Percentiles rank a stretch among this genome's conserved stretches.
These are phyloP conservation scores for Druon quercuslanigerum DNA, from an alignment of 1,140 invertebrate genomes.

Conservation along the genomic window DNA sequence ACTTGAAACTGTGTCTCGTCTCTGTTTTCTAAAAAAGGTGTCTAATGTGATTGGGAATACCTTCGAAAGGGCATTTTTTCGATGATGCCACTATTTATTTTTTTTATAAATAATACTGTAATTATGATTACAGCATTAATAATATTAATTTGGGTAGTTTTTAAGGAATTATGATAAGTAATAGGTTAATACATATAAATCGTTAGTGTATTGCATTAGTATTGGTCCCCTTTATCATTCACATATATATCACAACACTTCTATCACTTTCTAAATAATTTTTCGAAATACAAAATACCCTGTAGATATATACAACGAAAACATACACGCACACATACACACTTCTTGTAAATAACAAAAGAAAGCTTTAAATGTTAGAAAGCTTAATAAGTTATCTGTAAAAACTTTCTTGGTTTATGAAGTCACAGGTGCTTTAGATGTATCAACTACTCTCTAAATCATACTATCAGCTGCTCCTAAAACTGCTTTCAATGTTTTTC, in stretches of 20 bases:
- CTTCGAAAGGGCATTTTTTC: neutral
- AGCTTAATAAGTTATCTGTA: constrained; percentile 53
- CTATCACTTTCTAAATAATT: neutral
- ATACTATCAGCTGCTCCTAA: constrained; percentile 53
- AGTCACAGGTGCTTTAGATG: constrained; percentile 64
- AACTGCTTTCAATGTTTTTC: constrained; percentile 64
- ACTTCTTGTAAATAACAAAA: constrained; percentile 43
- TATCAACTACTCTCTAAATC: constrained; percentile 52
- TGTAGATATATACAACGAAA: neutral
- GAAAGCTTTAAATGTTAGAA: constrained; percentile 63
- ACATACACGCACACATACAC: neutral
- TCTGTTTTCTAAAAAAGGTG: constrained; percentile 9
- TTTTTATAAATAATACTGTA: neutral
- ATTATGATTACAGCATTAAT: neutral
- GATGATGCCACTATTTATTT: neutral
- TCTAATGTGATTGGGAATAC: constrained; percentile 2
- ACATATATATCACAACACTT: neutral
- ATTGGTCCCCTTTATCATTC: neutral
- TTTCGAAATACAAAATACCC: neutral
- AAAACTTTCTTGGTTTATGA: constrained; percentile 50
- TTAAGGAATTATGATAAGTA: neutral
- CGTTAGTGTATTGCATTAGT: constrained; percentile 24
- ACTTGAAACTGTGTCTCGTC: constrained; percentile 27
- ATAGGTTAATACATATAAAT: neutral
- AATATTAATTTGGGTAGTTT: too few species aligned